A percentile compares a stretch with the other conserved stretches of the same genome.
Evolutionary conservation across 1,140 invertebrate species (phyloP).

Genomic region (Zaprionus lachaisei): DNA sequence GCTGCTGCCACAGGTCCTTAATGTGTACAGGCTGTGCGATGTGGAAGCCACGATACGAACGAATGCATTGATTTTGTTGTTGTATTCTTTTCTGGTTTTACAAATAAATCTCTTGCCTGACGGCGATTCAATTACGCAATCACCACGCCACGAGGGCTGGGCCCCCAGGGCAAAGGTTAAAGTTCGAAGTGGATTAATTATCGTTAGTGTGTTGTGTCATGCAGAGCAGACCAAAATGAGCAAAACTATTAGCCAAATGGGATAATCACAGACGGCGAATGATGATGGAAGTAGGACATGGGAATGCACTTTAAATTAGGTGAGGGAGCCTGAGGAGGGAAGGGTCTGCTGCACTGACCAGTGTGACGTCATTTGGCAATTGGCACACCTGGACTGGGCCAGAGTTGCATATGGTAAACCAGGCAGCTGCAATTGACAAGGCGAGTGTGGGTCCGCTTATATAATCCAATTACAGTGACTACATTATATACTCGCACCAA

Average conservation of each 20-base stretch:
- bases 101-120: conserved; percentile 47
- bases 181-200: conserved; percentile 6
- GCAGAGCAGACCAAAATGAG: background rate
- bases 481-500: conserved; percentile 23
- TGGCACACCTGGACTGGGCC: background rate
- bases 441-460: conserved; percentile 36
- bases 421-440: conserved; percentile 20
- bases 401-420: conserved; percentile 17
- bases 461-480: conserved; percentile 69
- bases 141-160: conserved; percentile 4
- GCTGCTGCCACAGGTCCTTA: conserved; percentile 23
- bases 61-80: conserved; percentile 56
- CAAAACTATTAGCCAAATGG: conserved; percentile 14
- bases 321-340: background rate
- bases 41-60: conserved; percentile 38
- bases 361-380: background rate
- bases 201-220: background rate
- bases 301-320: conserved; percentile 47
- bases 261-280: conserved; percentile 6
- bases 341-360: background rate
- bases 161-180: conserved; percentile 15
- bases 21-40: conserved; percentile 29
- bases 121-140: conserved; percentile 72
- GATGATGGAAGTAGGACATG: conserved; percentile 41
- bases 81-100: background rate